Percentiles rank a stretch among this genome's conserved stretches.
Evolutionary conservation across 2,797 vertebrate genomes (phyloP).

Genomic region (Melanotaenia maccullochi): DNA sequence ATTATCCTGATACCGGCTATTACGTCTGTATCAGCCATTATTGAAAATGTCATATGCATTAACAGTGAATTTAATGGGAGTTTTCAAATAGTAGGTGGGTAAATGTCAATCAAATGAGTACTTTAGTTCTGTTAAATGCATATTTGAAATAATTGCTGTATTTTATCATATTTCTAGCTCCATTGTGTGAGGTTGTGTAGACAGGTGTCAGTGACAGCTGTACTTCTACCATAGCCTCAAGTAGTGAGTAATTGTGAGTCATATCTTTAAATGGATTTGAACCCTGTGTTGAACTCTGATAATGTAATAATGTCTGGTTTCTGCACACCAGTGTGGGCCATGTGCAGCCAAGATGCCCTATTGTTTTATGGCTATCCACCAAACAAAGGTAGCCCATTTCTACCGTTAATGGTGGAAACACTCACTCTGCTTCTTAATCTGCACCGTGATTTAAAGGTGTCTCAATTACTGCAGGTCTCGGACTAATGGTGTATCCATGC

Average conservation of each 20-base stretch:
- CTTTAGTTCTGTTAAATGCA: constrained; percentile 30
- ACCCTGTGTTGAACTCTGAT: constrained; percentile 22
- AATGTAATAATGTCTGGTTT: constrained; percentile 36
- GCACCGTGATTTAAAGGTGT: constrained; percentile 53
- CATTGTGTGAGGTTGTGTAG: constrained; percentile 6
- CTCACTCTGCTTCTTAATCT: constrained; percentile 53
- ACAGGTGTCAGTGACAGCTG: constrained; percentile 25
- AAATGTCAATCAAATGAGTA: constrained; percentile 36
- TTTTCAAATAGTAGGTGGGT: constrained; percentile 22
- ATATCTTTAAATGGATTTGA: constrained; percentile 38
- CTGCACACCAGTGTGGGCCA: constrained; percentile 12
- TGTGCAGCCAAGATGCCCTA: constrained; percentile 53
- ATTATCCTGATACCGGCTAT: constrained; percentile 12
- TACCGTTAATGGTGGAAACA: constrained; percentile 47
- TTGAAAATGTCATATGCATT: constrained; percentile 19
- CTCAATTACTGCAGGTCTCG: constrained; percentile 59
- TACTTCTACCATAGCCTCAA: constrained; percentile 28
- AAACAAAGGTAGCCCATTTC: constrained; percentile 60
- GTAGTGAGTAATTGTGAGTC: constrained; percentile 21
- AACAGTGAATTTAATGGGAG: constrained; percentile 26
- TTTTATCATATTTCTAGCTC: constrained; percentile 12
- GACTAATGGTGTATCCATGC: constrained; percentile 57
- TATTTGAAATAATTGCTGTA: constrained; percentile 41
- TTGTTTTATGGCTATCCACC: constrained; percentile 56
- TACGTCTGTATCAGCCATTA: constrained; percentile 18